Base-by-base conservation (phyloP, 2,797 vertebrate genomes). In the Anabacerthia variegaticeps region DNA sequence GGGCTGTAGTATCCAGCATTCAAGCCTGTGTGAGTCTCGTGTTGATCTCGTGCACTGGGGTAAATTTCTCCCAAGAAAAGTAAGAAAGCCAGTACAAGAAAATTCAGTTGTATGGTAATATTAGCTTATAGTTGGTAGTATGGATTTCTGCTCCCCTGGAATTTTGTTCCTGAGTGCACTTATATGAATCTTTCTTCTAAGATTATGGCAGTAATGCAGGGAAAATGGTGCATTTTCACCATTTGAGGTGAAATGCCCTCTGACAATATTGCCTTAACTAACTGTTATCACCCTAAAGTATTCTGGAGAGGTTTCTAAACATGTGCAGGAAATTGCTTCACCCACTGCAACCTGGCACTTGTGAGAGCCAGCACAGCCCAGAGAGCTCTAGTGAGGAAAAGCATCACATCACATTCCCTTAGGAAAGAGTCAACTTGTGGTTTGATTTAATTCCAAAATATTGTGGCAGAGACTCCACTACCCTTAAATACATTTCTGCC, bases 361-460 rank as follows among this genome's bases (percentile, higher is more conserved):
- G 0, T 39, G 73, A 69, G 26, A 92, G 69, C 43, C 65, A 84
- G 4, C 76, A 54, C 39, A 81, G 20, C 85, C 51, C 73, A 62
- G 41, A 54, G 59, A 78, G 59, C 48, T 76, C 69, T 3, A 8
- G 37, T 39, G 63, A 88, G 87, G 80, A 93, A 93, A 78, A 36
- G 16, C 67, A 79, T 93, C 91, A 32, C 77, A 56, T 82, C 11
- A 0, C 19, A 7, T 65, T 81, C 63, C 68, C 79, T 67, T 39
- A 34, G 63, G 55, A 92, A n/a, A 74, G 15, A 89, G 39, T 49
- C 91, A 86, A 39, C 80, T 32, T 74, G 27, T 66, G 75, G 37
- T 92, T 88, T 92, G 48, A 83, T 85, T 88, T 72, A 55, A 88
- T 92, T 93, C 48, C 58, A 73, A 77, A 75, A 59, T 69, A 78